Evolutionary conservation across 35 echinoderm and acorn worm species (phyloP).

Genomic region (Diadema setosum): DNA sequence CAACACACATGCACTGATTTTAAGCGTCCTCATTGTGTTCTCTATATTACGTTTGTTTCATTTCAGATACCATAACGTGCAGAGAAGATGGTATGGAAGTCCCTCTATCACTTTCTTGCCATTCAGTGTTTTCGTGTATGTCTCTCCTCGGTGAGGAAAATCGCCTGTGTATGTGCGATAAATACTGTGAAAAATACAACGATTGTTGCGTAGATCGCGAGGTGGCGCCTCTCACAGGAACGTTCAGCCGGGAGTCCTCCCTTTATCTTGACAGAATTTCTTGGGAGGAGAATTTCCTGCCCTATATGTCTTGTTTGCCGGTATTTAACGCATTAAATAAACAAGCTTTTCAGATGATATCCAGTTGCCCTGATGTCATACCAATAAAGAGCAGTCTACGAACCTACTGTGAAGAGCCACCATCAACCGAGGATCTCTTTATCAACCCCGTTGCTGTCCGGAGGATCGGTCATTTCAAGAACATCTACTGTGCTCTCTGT

Average conservation of each 20-base stretch:
- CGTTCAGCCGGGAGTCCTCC: neutral
- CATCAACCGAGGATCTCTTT: neutral
- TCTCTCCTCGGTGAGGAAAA: neutral
- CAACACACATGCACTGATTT: too few relatives aligned
- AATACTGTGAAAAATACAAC: neutral
- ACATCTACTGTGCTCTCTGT: conserved; percentile 37
- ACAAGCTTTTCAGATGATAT: neutral
- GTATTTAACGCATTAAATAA: neutral
- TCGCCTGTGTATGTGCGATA: neutral
- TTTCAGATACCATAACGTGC: too few relatives aligned
- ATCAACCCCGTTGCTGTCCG: neutral
- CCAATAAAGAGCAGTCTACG: neutral
- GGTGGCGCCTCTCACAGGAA: neutral
- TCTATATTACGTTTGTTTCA: too few relatives aligned
- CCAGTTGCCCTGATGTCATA: neutral
- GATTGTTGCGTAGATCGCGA: neutral
- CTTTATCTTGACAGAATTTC: neutral
- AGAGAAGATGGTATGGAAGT: too few relatives aligned
- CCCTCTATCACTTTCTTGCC: too few relatives aligned
- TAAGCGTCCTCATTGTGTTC: too few relatives aligned
- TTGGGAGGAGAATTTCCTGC: neutral
- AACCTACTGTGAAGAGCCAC: neutral
- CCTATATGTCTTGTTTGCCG: neutral
- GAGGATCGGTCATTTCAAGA: conserved; percentile 18
- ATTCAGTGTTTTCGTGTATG: too few relatives aligned